A percentile compares a stretch with the other conserved stretches of the same genome.
Conservation (phyloP, 2,797 vertebrate species). For the Stomatorhinus walkeri region DNA sequence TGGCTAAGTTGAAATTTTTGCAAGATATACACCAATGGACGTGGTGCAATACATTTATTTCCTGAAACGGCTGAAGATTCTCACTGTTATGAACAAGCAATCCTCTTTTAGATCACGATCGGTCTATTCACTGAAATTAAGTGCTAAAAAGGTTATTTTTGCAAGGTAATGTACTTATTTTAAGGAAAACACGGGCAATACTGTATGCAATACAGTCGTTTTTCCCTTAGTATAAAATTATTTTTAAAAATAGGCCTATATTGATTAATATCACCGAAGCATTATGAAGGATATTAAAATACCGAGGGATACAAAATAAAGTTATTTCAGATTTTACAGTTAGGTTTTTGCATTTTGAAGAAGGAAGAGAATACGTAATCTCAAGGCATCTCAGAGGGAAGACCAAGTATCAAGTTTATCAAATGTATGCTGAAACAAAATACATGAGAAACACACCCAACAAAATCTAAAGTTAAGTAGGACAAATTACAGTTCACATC, state of each 20-base stretch:
- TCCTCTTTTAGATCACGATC: background rate
- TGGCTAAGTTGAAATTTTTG: background rate
- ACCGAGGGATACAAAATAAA: background rate
- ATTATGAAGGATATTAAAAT: background rate
- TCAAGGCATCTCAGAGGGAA: background rate
- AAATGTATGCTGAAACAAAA: background rate
- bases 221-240: background rate
- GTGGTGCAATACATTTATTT: background rate
- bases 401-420: background rate
- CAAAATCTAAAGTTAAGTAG: background rate
- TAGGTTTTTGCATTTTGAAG: background rate
- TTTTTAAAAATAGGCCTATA: background rate
- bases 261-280: background rate
- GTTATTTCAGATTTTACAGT: background rate
- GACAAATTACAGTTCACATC: background rate
- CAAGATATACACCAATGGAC: background rate
- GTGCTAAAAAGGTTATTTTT: background rate
- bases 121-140: background rate
- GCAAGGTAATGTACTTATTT: background rate
- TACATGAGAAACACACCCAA: background rate
- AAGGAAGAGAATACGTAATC: background rate
- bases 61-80: background rate
- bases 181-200: background rate
- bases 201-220: background rate
- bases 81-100: background rate